Percentiles rank a stretch among this genome's conserved stretches.
Conservation (phyloP, 2,113 vertebrate species). For the Strix aluco region DNA sequence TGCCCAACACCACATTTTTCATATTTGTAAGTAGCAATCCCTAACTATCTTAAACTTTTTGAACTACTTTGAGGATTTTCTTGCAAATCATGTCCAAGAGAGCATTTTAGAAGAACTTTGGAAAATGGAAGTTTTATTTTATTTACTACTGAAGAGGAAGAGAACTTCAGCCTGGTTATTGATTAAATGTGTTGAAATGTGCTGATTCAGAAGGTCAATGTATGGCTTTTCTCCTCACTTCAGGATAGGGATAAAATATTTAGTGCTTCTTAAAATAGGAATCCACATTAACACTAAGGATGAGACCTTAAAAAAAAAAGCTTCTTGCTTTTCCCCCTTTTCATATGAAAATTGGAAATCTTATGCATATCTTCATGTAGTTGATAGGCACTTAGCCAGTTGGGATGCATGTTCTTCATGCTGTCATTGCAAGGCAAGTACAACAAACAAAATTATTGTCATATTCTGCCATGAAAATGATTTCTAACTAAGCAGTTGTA, state of each 20-base stretch:
- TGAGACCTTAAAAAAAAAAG: background rate
- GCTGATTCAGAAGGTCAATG: background rate
- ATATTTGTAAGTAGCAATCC: background rate
- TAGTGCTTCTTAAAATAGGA: conserved; percentile 10
- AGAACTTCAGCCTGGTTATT: background rate
- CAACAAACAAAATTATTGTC: background rate
- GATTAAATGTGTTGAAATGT: background rate
- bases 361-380: background rate
- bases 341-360: background rate
- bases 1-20: background rate
- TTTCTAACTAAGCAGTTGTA: background rate
- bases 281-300: background rate
- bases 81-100: background rate
- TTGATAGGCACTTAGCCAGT: background rate
- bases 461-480: background rate
- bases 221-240: background rate
- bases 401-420: background rate
- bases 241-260: background rate
- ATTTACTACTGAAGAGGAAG: background rate
- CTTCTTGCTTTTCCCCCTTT: background rate
- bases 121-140: background rate
- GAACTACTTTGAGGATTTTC: background rate
- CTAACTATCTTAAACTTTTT: background rate
- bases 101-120: background rate
- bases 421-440: background rate